Percentiles rank a stretch among this genome's conserved stretches.
Conservation (phyloP, 2,797 vertebrate genomes). For the Mergus octosetaceus region DNA sequence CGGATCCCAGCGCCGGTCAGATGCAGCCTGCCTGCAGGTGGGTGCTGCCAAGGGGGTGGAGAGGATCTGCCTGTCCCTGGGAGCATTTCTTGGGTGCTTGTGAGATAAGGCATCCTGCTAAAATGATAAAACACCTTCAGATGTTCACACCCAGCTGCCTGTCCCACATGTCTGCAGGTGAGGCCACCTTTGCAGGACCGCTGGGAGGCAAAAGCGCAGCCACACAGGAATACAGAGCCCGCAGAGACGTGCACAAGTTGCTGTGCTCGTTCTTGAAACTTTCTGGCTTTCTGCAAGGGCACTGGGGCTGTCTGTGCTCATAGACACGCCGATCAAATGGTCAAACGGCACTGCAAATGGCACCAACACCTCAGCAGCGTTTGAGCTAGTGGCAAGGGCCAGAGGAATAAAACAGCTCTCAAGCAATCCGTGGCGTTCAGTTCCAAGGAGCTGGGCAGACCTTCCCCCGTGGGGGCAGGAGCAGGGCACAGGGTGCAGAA, state of each 20-base stretch:
- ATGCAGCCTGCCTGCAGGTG: neutral
- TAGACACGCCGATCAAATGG: accelerated
- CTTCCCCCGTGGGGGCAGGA: neutral
- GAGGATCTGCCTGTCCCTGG: too few relatives aligned
- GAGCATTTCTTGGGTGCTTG: neutral
- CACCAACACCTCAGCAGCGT: neutral
- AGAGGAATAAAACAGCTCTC: neutral
- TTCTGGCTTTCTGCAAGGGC: neutral
- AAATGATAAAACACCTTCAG: neutral
- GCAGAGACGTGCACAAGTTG: neutral
- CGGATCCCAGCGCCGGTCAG: neutral
- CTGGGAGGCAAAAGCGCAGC: neutral
- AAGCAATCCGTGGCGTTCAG: neutral
- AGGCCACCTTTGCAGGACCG: neutral
- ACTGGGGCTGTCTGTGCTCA: neutral
- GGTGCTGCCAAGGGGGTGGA: neutral
- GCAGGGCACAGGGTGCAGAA: neutral
- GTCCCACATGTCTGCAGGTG: neutral
- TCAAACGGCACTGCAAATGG: neutral
- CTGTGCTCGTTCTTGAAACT: neutral
- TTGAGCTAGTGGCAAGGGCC: neutral
- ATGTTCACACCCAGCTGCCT: neutral
- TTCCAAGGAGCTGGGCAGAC: neutral
- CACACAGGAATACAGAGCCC: accelerated
- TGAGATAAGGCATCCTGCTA: neutral